Evolutionary conservation across 2,113 vertebrate species (phyloP).

Genomic region (Hemibagrus wyckioides): DNA sequence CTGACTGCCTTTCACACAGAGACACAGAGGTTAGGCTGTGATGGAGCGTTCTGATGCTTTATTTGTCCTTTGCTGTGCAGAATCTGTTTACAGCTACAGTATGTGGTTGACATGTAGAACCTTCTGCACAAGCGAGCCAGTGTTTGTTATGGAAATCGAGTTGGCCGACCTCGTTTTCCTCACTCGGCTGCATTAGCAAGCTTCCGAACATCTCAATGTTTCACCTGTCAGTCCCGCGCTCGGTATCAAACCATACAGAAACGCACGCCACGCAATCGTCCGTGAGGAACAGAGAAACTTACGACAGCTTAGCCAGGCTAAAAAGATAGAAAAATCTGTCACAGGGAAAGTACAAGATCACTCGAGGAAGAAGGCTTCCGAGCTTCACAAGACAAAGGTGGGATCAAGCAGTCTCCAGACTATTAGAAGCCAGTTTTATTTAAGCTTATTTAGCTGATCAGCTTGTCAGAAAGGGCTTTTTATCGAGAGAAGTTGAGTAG

Average conservation of each 20-base stretch:
- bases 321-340: constrained; percentile 66
- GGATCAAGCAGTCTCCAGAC: constrained; percentile 66
- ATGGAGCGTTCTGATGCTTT: constrained; percentile 32
- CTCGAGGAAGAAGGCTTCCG: constrained; percentile 60
- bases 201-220: constrained; percentile 48
- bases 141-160: not conserved
- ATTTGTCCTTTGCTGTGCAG: constrained; percentile 45
- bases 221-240: constrained; percentile 39
- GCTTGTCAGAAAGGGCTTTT: constrained; percentile 67
- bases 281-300: constrained; percentile 61
- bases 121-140: not conserved
- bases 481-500: constrained; percentile 58
- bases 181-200: constrained; percentile 39
- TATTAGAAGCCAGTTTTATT: constrained; percentile 68
- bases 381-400: constrained; percentile 66
- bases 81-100: not conserved
- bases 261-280: constrained; percentile 49
- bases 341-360: constrained; percentile 62
- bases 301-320: constrained; percentile 65
- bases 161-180: not conserved
- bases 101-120: not conserved
- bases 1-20: constrained; percentile 74
- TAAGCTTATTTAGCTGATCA: constrained; percentile 69
- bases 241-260: constrained; percentile 49
- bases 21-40: constrained; percentile 60